Evolutionary conservation across 2,888 invertebrate genomes (phyloP).

Genomic region (Agelastica alni): DNA sequence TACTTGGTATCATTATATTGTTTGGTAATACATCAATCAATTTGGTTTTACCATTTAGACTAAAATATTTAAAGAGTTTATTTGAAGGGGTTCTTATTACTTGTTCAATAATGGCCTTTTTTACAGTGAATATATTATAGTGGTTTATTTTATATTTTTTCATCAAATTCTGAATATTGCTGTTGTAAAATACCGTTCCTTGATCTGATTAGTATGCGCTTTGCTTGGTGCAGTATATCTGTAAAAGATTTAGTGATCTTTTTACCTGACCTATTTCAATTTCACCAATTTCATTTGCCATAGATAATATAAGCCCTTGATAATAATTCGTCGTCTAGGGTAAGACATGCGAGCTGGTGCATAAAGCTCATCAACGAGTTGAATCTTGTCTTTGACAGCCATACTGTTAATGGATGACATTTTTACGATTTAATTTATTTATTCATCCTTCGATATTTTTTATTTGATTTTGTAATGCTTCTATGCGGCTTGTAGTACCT

Average conservation of each 20-base stretch:
- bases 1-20: neutral
- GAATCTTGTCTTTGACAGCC: neutral
- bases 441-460: neutral
- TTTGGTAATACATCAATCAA: neutral
- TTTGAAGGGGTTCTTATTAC: neutral
- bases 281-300: neutral
- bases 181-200: neutral
- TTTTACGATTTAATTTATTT: neutral
- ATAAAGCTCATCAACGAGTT: neutral
- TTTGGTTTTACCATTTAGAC: neutral
- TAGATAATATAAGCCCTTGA: neutral
- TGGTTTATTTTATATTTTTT: neutral
- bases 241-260: neutral
- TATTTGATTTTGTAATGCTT: neutral
- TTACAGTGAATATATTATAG: neutral
- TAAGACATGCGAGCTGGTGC: neutral
- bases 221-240: neutral
- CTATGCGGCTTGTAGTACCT: neutral
- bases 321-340: neutral
- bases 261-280: neutral
- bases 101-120: neutral
- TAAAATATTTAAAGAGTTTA: neutral
- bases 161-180: too few species aligned
- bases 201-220: neutral
- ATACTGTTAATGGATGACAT: neutral